phyloP scores from a whole-genome alignment of 2,797 vertebrate genomes.

The Pantherophis alleghaniensis region DNA sequence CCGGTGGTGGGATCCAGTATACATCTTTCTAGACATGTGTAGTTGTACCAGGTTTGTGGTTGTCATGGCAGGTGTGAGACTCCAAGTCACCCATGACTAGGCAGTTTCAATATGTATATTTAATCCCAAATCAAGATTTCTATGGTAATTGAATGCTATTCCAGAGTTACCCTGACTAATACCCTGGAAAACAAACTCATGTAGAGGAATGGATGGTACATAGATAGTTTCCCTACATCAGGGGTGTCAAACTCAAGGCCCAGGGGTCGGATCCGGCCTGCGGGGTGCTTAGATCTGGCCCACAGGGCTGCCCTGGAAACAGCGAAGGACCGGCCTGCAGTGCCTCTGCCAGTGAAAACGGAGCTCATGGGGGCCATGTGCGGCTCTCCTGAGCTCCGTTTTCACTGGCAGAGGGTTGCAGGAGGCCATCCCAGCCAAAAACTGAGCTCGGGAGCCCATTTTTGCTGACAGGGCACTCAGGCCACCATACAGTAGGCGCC shows the following conservation, averaged over 20 bases:
- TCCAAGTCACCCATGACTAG: neutral
- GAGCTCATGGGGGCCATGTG: too few relatives aligned
- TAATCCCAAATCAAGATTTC: neutral
- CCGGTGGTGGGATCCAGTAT: neutral
- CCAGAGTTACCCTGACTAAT: neutral
- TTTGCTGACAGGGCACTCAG: too few relatives aligned
- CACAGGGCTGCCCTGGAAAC: too few relatives aligned
- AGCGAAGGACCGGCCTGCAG: too few relatives aligned
- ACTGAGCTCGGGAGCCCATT: too few relatives aligned
- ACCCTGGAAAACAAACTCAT: neutral
- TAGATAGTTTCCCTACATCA: neutral
- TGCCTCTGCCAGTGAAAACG: too few relatives aligned
- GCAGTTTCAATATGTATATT: neutral
- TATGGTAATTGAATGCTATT: neutral
- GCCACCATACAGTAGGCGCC: too few relatives aligned
- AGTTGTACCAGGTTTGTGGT: neutral
- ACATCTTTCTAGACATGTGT: neutral
- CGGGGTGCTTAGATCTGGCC: too few relatives aligned
- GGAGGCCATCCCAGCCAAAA: too few relatives aligned
- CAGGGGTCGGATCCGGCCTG: accelerated
- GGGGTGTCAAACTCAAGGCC: too few relatives aligned
- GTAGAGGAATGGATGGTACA: neutral
- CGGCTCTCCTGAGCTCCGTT: too few relatives aligned
- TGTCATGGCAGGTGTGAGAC: neutral
- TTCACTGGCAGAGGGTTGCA: too few relatives aligned